Evolutionary conservation across 2,888 invertebrate species (phyloP).

Genomic region (Himalopsyche japonica): DNA sequence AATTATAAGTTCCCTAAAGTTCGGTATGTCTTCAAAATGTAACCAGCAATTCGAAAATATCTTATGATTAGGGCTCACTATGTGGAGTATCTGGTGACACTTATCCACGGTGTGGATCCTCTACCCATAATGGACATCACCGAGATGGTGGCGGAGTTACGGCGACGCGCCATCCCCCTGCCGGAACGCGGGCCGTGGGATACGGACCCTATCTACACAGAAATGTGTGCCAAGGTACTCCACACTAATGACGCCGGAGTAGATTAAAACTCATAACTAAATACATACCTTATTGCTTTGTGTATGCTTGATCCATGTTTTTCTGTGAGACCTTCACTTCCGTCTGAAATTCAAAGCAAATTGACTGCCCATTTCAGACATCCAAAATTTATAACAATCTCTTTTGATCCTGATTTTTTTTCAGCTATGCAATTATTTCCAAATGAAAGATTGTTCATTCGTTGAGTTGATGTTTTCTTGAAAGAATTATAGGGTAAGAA

Average conservation of each 20-base stretch:
- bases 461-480: too few relatives aligned
- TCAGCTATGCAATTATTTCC: background rate
- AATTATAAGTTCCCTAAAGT: background rate
- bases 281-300: conserved; percentile 35
- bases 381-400: background rate
- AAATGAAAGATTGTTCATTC: background rate
- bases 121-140: conserved; percentile 83
- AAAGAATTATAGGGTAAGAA: too few relatives aligned
- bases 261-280: background rate
- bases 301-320: conserved; percentile 12
- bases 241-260: conserved; percentile 36
- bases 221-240: conserved; percentile 82
- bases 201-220: conserved; percentile 82
- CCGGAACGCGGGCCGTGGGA: conserved; percentile 83
- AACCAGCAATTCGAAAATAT: background rate
- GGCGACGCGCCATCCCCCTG: conserved; percentile 80
- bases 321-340: background rate
- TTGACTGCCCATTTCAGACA: background rate
- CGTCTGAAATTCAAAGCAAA: background rate
- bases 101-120: conserved; percentile 88
- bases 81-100: conserved; percentile 91
- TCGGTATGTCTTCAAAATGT: background rate
- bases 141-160: conserved; percentile 85
- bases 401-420: background rate
- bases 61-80: conserved; percentile 77